These are phyloP conservation scores for Belgica antarctica DNA, from an alignment of 2,888 invertebrate species.

Conservation along the genomic window DNA sequence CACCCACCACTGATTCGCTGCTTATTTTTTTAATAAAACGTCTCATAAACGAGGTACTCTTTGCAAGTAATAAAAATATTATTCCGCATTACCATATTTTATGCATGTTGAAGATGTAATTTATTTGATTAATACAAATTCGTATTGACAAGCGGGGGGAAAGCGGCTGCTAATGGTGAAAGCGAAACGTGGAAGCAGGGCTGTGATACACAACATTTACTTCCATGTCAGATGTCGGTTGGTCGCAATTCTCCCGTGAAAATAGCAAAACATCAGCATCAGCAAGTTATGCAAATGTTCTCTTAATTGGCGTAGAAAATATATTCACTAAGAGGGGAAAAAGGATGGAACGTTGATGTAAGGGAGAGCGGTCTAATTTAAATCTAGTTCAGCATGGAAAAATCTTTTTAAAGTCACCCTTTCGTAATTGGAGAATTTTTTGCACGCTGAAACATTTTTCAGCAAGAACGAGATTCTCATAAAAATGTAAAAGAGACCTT, in stretches of 20 bases:
- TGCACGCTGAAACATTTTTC: no score
- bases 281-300: slow-evolving; percentile 34
- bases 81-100: slow-evolving; percentile 29
- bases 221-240: slow-evolving; percentile 24
- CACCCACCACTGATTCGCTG: not conserved
- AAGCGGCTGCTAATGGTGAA: not conserved
- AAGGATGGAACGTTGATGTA: not conserved
- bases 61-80: slow-evolving; percentile 29
- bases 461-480: no score
- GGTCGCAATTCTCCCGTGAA: slow-evolving; percentile 35
- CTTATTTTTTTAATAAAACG: slow-evolving; percentile 5
- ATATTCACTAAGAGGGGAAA: slow-evolving; percentile 11
- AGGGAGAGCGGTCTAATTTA: not conserved
- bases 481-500: no score
- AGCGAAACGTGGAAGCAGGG: not conserved
- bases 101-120: slow-evolving; percentile 28
- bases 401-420: not conserved
- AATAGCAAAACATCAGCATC: slow-evolving; percentile 12
- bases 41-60: slow-evolving; percentile 7
- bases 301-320: slow-evolving; percentile 32
- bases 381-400: not conserved
- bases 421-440: not conserved
- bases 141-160: slow-evolving; percentile 25
- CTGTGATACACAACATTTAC: no score
- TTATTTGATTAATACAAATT: slow-evolving; percentile 42